These are phyloP conservation scores for Synchiropus splendidus DNA, from an alignment of 2,113 vertebrate genomes.

Conservation along the genomic window DNA sequence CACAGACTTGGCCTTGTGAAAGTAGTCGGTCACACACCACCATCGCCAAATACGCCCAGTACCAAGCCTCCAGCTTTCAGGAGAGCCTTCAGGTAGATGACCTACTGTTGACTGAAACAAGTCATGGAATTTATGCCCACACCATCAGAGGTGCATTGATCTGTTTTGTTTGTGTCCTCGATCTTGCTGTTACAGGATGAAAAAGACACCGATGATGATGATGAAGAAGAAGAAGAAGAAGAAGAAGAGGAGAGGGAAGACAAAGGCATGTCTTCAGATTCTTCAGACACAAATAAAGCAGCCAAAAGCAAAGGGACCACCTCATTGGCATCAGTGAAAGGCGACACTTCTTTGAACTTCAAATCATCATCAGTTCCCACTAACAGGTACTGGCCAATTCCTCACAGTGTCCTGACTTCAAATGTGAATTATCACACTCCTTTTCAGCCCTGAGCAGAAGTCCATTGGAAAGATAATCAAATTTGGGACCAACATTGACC, in stretches of 20 bases:
- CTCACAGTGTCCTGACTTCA: too few relatives aligned
- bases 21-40: conserved; percentile 90
- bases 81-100: conserved; percentile 79
- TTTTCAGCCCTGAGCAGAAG: conserved; percentile 71
- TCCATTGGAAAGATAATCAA: conserved; percentile 76
- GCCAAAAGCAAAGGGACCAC: conserved; percentile 23
- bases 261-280: conserved; percentile 46
- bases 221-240: conserved; percentile 69
- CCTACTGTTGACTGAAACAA: neutral
- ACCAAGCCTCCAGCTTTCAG: conserved; percentile 87
- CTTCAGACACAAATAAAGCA: conserved; percentile 37
- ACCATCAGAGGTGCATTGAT: too few relatives aligned
- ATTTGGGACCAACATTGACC: conserved; percentile 90
- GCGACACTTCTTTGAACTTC: too few relatives aligned
- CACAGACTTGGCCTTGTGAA: conserved; percentile 85
- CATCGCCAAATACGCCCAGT: conserved; percentile 88
- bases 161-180: too few relatives aligned
- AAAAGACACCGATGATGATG: conserved; percentile 81
- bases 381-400: conserved; percentile 21
- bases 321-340: conserved; percentile 1
- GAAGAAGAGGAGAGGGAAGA: conserved; percentile 63
- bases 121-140: conserved; percentile 5
- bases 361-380: conserved; percentile 17
- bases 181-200: conserved; percentile 84
- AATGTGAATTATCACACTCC: neutral